Evolutionary conservation across 1,140 invertebrate genomes (phyloP).

Genomic region (Penaeus japonicus): DNA sequence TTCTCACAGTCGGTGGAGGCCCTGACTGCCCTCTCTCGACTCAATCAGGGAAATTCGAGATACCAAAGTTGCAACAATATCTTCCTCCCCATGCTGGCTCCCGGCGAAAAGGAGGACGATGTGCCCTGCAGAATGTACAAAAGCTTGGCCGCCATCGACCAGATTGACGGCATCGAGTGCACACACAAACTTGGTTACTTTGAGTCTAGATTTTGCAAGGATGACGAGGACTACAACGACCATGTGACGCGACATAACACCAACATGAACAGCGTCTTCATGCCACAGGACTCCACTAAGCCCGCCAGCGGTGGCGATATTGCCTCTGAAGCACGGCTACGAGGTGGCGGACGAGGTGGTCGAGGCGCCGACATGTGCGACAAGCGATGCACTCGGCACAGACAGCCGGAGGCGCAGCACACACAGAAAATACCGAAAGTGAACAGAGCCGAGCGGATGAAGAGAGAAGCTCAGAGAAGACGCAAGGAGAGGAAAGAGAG

Average conservation of each 20-base stretch:
- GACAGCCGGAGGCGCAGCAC: constrained; percentile 44
- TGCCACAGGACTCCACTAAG: constrained; percentile 13
- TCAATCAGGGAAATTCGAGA: constrained; percentile 43
- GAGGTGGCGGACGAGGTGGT: constrained; percentile 43
- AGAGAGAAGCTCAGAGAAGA: constrained; percentile 54
- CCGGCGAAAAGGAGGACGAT: constrained; percentile 27
- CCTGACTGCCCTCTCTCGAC: constrained; percentile 50
- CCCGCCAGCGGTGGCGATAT: not conserved
- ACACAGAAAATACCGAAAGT: constrained; percentile 56
- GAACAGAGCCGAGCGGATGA: constrained; percentile 57
- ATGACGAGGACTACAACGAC: constrained; percentile 55
- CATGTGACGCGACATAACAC: constrained; percentile 42
- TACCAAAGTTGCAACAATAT: constrained; percentile 59
- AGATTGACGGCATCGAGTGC: constrained; percentile 49
- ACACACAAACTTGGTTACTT: constrained; percentile 54
- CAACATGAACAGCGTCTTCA: constrained; percentile 33
- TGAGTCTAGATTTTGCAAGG: constrained; percentile 50
- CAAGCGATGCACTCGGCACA: constrained; percentile 42
- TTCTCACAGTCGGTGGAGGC: constrained; percentile 58
- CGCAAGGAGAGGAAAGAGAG: constrained; percentile 53
- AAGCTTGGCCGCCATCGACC: constrained; percentile 57
- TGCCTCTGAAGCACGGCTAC: constrained; percentile 25
- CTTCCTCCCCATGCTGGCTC: constrained; percentile 35
- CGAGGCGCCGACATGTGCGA: constrained; percentile 30
- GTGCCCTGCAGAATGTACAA: constrained; percentile 54